Base-by-base conservation (phyloP, 2,888 invertebrate genomes). In the Anodontia alba region DNA sequence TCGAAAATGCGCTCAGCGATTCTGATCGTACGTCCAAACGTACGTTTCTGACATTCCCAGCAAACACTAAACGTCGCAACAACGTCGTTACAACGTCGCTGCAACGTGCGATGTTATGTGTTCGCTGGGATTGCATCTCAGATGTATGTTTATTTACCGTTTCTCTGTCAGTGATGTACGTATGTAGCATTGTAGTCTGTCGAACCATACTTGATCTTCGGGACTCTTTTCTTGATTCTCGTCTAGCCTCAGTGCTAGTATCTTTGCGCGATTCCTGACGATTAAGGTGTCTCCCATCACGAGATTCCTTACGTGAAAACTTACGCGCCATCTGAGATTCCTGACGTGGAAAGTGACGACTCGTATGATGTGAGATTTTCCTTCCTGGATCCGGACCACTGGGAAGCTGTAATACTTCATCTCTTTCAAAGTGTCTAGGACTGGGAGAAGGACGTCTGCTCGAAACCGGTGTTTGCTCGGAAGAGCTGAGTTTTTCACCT, bases 121-220 rank as follows among this genome's bases (percentile, higher is more conserved):
- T n/a, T n/a, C n/a, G n/a, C n/a, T n/a, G n/a, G n/a, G n/a, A n/a
- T n/a, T n/a, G n/a, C n/a, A n/a, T n/a, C n/a, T n/a, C n/a, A n/a
- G n/a, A n/a, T n/a, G n/a, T n/a, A n/a, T n/a, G n/a, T n/a, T n/a
- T 38, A 38, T 38, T 38, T 54, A 81, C 81, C 73, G 77, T 70
- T 73, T 81, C 81, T 70, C 51, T 81, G 33, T 73, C 70, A 5
- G 73, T 71, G 7, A 71, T 70, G 20, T 62, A 69, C 0, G 62
- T 57, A 36, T 57, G 49, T 7, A 49, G 12, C 20, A 73, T 33
- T 17, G 69, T 74, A 17, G 38, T 43, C 23, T 49, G 46, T 38
- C 74, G 38, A 20, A 51, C 42, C 15, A 51, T 74, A 36, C 74
- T 78, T 33, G 46, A 33, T 31, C 78, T 73, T 62, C 78, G 33